Base-by-base conservation (phyloP, 2,797 vertebrate species). In the Decapterus maruadsi region DNA sequence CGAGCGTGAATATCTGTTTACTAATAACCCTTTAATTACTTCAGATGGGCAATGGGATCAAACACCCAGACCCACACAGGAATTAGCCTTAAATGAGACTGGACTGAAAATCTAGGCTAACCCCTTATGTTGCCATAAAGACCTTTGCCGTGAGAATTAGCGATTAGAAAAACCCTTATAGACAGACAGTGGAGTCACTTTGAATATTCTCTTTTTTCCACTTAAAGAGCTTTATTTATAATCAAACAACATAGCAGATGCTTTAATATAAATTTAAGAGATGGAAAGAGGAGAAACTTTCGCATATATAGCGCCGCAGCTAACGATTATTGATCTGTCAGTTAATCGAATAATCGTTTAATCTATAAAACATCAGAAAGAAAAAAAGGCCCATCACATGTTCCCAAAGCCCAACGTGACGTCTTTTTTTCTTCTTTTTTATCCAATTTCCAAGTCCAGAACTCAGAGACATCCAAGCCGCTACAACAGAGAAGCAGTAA, bases 21-120 rank as follows among this genome's bases (percentile, higher is more conserved):
- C 95, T 95, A 95, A 95, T 95, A 95, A 96, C 94, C 94, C 95
- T 95, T 95, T 96, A 95, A 95, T 96, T 94, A 95, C 95, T 93
- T 95, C 95, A 95, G 94, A 94, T 95, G 94, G 94, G 94, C 93
- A 91, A 93, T 84, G 91, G 93, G 94, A 95, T 95, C 92, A 94
- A 95, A 95, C 94, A 89, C 90, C 86, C 86, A 85, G 89, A 87
- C 84, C 93, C 93, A 92, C 91, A 81, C 88, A 94, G 94, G 93
- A 94, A 92, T 92, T 90, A 89, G 89, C 92, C 91, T 93, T 95
- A 93, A 94, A 93, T 92, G 90, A 93, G 93, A 90, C 85, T 78
- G 92, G 91, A 88, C 83, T 80, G 80, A 26, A 87, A 86, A 89
- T 81, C 71, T 78, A 84, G 87, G 89, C 88, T 82, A 86, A 82